Percentiles rank a stretch among this genome's conserved stretches.
Conservation (phyloP, 2,888 invertebrate genomes). For the Conops quadrifasciatus region DNA sequence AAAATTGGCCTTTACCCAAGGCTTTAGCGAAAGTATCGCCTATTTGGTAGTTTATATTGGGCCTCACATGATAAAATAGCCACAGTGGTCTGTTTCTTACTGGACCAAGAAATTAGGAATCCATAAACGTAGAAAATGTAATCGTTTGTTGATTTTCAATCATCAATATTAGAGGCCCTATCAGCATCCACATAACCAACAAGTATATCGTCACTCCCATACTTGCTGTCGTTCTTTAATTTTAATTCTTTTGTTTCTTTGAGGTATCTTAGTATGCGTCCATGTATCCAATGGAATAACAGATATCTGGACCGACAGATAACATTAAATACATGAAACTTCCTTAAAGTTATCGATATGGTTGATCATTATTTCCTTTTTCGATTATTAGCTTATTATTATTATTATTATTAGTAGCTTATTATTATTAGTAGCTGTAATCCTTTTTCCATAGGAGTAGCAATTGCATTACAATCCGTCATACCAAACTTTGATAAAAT, state of each 20-base stretch:
- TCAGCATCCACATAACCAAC: conserved; percentile 17
- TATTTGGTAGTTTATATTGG: not conserved
- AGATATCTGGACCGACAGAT: no score
- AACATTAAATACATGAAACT: conserved; percentile 35
- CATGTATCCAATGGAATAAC: conserved; percentile 31
- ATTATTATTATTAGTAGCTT: no score
- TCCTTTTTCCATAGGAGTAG: no score
- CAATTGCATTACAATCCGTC: no score
- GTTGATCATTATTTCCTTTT: no score
- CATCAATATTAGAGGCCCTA: conserved; percentile 31
- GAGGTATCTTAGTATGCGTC: not conserved
- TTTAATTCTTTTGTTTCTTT: not conserved
- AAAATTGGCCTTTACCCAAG: no score
- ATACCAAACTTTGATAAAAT: no score
- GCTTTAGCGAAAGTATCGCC: no score
- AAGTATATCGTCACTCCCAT: no score
- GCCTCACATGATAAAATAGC: no score
- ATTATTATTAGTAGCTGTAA: no score
- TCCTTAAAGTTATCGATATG: not conserved
- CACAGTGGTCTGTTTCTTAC: conserved; percentile 38
- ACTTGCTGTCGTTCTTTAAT: not conserved
- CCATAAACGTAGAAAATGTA: conserved; percentile 37
- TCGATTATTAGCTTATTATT: no score
- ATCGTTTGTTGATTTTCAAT: conserved; percentile 38
- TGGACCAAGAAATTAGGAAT: conserved; percentile 30